Conservation (phyloP, 1,140 invertebrate genomes). For the Pseudomyrmex concolor region DNA sequence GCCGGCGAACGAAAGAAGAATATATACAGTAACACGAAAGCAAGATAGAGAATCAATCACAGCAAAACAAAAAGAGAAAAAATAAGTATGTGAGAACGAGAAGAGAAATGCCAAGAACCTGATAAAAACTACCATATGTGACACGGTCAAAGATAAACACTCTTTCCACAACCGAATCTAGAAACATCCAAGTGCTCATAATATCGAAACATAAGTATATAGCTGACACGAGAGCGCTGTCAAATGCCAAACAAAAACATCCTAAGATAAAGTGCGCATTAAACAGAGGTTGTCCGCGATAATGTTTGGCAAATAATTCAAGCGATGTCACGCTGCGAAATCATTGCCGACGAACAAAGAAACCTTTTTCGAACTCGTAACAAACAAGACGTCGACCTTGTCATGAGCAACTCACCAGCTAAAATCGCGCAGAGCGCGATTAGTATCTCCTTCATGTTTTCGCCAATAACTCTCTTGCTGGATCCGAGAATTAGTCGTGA, state of each 20-base stretch:
- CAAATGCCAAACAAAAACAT: conserved; percentile 5
- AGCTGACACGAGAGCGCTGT: background rate
- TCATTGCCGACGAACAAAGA: conserved; percentile 22
- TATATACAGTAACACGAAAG: background rate
- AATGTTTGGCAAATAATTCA: too few relatives aligned
- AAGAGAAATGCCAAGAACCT: background rate
- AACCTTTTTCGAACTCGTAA: background rate
- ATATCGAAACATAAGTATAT: background rate
- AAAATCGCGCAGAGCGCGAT: conserved; percentile 79
- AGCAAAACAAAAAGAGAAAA: background rate
- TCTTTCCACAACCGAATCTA: too few relatives aligned
- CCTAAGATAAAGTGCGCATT: conserved; percentile 6
- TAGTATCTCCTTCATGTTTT: conserved; percentile 77
- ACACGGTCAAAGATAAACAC: background rate
- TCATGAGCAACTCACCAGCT: conserved; percentile 75
- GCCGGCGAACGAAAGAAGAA: background rate
- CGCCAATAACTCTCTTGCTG: too few relatives aligned
- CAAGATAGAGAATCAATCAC: background rate
- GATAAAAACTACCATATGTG: background rate
- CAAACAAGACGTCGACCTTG: background rate
- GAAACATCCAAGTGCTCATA: background rate
- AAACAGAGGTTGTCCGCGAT: background rate
- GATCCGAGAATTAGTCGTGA: too few relatives aligned
- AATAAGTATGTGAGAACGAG: background rate
- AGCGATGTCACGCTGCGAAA: background rate